Evolutionary conservation across 2,888 invertebrate species (phyloP).

Genomic region (Tethea ocularis): DNA sequence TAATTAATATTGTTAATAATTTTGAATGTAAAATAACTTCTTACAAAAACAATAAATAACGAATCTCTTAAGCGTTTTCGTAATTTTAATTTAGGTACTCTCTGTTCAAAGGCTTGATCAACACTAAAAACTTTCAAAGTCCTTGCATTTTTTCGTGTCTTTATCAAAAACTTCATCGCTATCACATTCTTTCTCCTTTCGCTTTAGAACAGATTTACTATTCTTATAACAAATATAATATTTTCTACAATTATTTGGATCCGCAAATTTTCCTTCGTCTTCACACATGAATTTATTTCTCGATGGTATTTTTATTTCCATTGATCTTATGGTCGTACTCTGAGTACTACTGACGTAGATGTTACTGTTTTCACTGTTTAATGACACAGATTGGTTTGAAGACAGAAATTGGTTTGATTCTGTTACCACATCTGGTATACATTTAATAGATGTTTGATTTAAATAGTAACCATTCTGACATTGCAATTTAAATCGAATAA

Average conservation of each 20-base stretch:
- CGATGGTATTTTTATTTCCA: slow-evolving; percentile 7
- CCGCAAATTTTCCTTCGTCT: slow-evolving; percentile 37
- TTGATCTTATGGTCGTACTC: slow-evolving; percentile 5
- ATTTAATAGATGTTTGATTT: slow-evolving; percentile 56
- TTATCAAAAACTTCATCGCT: slow-evolving; percentile 69
- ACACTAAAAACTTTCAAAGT: slow-evolving; percentile 61
- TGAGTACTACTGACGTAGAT: slow-evolving; percentile 23
- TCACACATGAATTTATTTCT: slow-evolving; percentile 35
- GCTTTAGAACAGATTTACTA: slow-evolving; percentile 49
- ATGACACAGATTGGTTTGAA: slow-evolving; percentile 16
- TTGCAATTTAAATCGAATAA: slow-evolving; percentile 64
- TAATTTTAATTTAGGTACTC: not conserved
- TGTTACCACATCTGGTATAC: slow-evolving; percentile 41
- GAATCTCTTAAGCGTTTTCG: not conserved
- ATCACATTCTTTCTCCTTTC: slow-evolving; percentile 68
- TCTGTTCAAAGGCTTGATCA: slow-evolving; percentile 11
- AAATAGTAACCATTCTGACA: slow-evolving; percentile 64
- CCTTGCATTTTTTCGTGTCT: slow-evolving; percentile 61
- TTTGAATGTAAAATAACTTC: no score
- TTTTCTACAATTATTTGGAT: slow-evolving; percentile 64
- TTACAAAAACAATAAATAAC: not conserved
- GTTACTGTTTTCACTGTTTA: slow-evolving; percentile 30
- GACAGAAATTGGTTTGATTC: slow-evolving; percentile 18
- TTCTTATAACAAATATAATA: slow-evolving; percentile 73
- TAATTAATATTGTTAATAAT: not conserved